Base-by-base conservation (phyloP, 30 jellyfish, hydroid and myxozoan genomes). In the Pelagia noctiluca region DNA sequence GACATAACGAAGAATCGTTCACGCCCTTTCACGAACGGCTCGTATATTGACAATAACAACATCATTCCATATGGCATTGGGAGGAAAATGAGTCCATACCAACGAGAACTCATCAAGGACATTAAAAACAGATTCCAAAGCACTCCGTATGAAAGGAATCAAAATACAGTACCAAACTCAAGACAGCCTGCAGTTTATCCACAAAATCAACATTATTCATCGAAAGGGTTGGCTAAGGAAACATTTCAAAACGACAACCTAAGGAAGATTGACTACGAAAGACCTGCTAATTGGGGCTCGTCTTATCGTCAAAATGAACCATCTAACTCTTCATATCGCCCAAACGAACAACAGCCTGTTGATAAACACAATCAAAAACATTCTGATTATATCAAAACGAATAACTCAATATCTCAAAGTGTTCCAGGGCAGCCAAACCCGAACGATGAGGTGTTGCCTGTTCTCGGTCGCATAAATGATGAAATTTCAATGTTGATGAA, bases 381-480 rank as follows among this genome's bases (percentile, higher is more conserved):
- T 8, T n/a, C n/a, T n/a, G n/a, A n/a, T n/a, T n/a, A n/a, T n/a
- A n/a, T n/a, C n/a, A n/a, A n/a, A n/a, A n/a, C n/a, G n/a, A n/a
- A n/a, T n/a, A n/a, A n/a, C n/a, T n/a, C n/a, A n/a, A n/a, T n/a
- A n/a, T n/a, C n/a, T 42, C 8, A 8, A 42, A 8, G 57, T 42
- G 16, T 16, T 42, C 12, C 68, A 4, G 26, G 68, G 68, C 68
- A 8, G 21, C 68, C 16, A 52, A 16, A 16, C 26, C 28, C 26
- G 16, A 10, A 25, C 7, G 68, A 52, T 52, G 87, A 75, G 16
- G 54, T 75, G 46, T 32, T 75, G 23, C 92, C 92, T 3, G 66
- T 67, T 4, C 47, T 82, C 37, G 80, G 86, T 13, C 92, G 86
- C 21, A 82, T 82, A 37, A 70, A 82, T 37, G 79, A 54, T 25